These are phyloP conservation scores for Thermophis baileyi DNA, from an alignment of 2,113 vertebrate species.

Conservation along the genomic window DNA sequence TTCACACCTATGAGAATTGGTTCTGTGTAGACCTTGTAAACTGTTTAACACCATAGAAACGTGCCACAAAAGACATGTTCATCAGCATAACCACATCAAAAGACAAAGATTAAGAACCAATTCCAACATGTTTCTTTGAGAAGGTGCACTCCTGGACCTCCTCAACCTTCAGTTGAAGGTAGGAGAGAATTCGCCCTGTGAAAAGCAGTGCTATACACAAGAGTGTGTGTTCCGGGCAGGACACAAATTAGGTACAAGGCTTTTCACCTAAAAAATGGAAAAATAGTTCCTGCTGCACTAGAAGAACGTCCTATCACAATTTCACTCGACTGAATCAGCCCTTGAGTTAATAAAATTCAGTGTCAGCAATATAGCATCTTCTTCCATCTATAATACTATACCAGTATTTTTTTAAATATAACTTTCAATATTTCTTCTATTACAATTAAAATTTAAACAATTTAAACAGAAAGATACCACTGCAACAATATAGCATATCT, in stretches of 20 bases:
- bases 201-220: neutral
- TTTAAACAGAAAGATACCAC: slow-evolving; percentile 35
- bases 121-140: neutral
- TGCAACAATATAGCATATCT: slow-evolving; percentile 32
- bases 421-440: slow-evolving; percentile 56
- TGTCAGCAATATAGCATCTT: slow-evolving; percentile 42
- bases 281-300: neutral
- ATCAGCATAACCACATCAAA: slow-evolving; percentile 23
- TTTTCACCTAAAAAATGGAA: neutral
- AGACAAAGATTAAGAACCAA: slow-evolving; percentile 27
- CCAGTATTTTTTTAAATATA: slow-evolving; percentile 44
- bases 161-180: neutral
- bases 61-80: slow-evolving; percentile 59
- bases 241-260: neutral
- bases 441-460: slow-evolving; percentile 40
- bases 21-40: slow-evolving; percentile 48
- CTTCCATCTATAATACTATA: slow-evolving; percentile 49
- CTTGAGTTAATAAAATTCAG: slow-evolving; percentile 45
- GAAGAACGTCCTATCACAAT: neutral
- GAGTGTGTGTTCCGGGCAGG: neutral
- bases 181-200: neutral
- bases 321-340: slow-evolving; percentile 5
- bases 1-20: slow-evolving; percentile 50
- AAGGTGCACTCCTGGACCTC: neutral
- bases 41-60: slow-evolving; percentile 43